Base-by-base conservation (phyloP, 2,888 invertebrate genomes). In the Ommatoiulus sabulosus region DNA sequence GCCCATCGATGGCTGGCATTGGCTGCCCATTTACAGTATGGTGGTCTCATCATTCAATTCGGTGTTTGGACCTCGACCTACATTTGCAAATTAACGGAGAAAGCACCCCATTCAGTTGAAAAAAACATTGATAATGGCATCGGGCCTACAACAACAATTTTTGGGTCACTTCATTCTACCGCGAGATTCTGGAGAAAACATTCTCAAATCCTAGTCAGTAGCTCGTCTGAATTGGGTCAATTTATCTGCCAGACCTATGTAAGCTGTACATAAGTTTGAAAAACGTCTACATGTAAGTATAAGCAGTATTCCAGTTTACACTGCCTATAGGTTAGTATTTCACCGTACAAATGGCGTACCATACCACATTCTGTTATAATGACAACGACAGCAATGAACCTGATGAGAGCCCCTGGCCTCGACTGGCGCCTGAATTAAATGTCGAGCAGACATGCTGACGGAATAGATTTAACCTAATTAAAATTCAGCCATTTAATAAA, bases 401-500 rank as follows among this genome's bases (percentile, higher is more conserved):
- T 72, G 72, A 3, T 7, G 72, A 72, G 72, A 72, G 72, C 72
- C 72, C 24, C 72, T 72, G 72, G 72, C 72, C 72, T 72, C 72
- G 72, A 72, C 72, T 72, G 72, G 72, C 72, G 72, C 72, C 72
- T 7, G 72, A 72, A 72, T 72, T 6, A 17, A 63, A 20, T 72
- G 24, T 7, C n/a, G 72, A 17, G 72, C 72, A 72, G 72, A 72
- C 72, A 24, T 72, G 72, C n/a, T 72, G 72, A 17, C 72, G 72
- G 72, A 72, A 72, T 72, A 72, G 46, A 72, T 24, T 72, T 17
- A 72, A 24, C 20, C 24, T 24, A 72, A 20, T 72, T 72, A 20
- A 20, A 17, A 72, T 72, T 72, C 24, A 24, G 20, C 72, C 3
- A 72, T 72, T 72, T 17, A 72, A 24, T 72, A 24, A 72, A 72